Evolutionary conservation across 2,888 invertebrate genomes (phyloP).

Genomic region (Trilocha varians): DNA sequence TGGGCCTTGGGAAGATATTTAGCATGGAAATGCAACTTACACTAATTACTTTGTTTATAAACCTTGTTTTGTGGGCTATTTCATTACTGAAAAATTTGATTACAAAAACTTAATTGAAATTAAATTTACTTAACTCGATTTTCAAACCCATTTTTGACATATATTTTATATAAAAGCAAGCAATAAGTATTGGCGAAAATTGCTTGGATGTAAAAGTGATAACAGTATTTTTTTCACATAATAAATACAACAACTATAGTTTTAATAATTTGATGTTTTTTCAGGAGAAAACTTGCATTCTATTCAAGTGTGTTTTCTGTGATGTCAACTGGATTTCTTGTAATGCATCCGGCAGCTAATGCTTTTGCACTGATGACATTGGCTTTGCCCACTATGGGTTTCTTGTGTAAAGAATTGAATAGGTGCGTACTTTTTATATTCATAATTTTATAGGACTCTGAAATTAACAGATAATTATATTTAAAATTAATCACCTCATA

Average conservation of each 20-base stretch:
- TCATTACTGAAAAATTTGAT: too few species aligned
- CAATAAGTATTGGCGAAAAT: too few species aligned
- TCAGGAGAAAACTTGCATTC: constrained; percentile 76
- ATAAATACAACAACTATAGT: too few species aligned
- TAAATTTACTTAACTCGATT: too few species aligned
- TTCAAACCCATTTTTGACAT: too few species aligned
- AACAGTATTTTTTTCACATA: not conserved
- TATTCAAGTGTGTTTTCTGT: constrained; percentile 74
- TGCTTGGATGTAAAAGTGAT: not conserved
- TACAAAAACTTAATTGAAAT: too few species aligned
- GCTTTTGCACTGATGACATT: constrained; percentile 86
- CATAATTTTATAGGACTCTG: too few species aligned
- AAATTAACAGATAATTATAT: too few species aligned
- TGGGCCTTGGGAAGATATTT: constrained; percentile 15
- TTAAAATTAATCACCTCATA: too few species aligned
- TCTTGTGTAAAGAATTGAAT: constrained; percentile 78
- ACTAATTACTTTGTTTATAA: constrained; percentile 8
- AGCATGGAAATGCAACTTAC: constrained; percentile 8
- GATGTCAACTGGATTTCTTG: constrained; percentile 77
- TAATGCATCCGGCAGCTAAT: constrained; percentile 85
- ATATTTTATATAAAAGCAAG: too few species aligned
- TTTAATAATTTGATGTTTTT: too few species aligned
- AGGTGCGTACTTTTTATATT: constrained; percentile 69
- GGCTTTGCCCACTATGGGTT: constrained; percentile 78
- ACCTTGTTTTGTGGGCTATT: not conserved